Evolutionary conservation across 2,113 vertebrate genomes (phyloP).

Genomic region (Nicator chloris): DNA sequence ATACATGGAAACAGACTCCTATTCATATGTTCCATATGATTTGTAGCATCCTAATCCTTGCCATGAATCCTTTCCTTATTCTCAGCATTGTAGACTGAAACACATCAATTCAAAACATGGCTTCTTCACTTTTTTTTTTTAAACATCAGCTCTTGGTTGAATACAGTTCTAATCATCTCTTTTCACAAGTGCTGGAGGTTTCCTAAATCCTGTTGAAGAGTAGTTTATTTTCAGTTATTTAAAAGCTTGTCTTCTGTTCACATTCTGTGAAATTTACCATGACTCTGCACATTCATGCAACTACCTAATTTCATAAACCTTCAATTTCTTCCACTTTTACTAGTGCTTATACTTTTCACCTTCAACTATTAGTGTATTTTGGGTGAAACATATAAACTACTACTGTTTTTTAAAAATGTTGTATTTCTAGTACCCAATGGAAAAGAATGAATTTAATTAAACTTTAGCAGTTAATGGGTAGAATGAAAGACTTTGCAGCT

Average conservation of each 20-base stretch:
- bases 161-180: not conserved
- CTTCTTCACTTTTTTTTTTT: conserved; percentile 34
- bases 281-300: not conserved
- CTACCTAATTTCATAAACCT: not conserved
- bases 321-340: not conserved
- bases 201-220: not conserved
- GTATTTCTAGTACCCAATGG: not conserved
- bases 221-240: not conserved
- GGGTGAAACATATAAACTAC: not conserved
- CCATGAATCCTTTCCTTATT: conserved; percentile 66
- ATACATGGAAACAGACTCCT: conserved; percentile 57
- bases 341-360: not conserved
- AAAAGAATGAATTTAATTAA: not conserved
- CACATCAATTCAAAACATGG: conserved; percentile 24
- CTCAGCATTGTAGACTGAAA: conserved; percentile 12
- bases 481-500: not conserved
- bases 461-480: not conserved
- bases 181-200: not conserved
- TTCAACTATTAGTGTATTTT: not conserved
- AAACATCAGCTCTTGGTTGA: not conserved
- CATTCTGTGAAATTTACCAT: not conserved
- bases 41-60: conserved; percentile 62
- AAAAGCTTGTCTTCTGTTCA: not conserved
- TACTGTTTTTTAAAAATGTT: not conserved
- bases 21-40: conserved; percentile 63